Evolutionary conservation across 2,888 invertebrate genomes (phyloP), one percentile per base, ranked within the genome.

Genomic region (Stenoptilia bipunctidactyla): DNA sequence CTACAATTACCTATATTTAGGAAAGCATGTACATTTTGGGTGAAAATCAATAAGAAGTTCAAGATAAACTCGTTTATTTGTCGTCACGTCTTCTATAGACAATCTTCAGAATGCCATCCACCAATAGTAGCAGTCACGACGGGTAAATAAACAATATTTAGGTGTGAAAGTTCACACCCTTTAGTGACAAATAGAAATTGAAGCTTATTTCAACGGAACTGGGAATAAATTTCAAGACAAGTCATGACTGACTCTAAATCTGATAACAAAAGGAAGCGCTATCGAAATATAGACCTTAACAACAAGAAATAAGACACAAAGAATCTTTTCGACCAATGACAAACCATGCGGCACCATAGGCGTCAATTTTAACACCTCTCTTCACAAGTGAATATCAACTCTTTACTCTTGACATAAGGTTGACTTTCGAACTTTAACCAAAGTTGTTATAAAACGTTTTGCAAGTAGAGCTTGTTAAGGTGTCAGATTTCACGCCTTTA

Each of bases 401-500:
- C 12, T 30, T 8, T 10, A 2, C 13, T 30, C 27, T 38, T 30
- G 8, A 5, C 2, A 9, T 15, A 13, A 36, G 15, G 40, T 15
- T n/a, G 15, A 36, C 1, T 27, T 10, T 3, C 3, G n/a, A 14
- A 14, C 33, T 10, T 12, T 40, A 47, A 56, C 52, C 59, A 55
- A 51, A 58, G 64, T 66, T 30, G 30, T 30, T 30, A 30, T 73
- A 48, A 30, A 58, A 40, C 52, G 34, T 64, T 73, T 53, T 53
- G 41, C 8, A 34, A 50, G 39, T 63, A 15, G 36, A 41, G 41
- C 38, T 9, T 27, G 40, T 41, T 53, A 63, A 79, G 76, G 82
- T 83, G 82, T 82, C 67, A 70, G 56, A 66, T 82, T 80, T 83
- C 82, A 59, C 82, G 82, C 82, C 77, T 79, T 50, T 53, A 68